These are phyloP conservation scores for Horisme vitalbata DNA, from an alignment of 2,888 invertebrate genomes.

Conservation along the genomic window DNA sequence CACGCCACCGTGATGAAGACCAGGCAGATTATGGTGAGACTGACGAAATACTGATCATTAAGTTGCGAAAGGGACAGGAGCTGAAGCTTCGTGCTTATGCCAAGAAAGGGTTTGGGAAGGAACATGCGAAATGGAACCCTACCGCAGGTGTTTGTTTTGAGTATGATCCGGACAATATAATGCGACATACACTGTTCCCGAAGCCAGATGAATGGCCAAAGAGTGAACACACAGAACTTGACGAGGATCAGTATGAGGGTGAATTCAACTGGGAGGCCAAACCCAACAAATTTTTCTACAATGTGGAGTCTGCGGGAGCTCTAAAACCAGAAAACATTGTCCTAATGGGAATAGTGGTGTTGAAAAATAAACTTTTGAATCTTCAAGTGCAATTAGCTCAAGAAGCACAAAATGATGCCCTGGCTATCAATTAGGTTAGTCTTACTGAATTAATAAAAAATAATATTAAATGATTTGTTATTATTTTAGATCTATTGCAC, in stretches of 20 bases:
- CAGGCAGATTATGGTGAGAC: slow-evolving; percentile 96
- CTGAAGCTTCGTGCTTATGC: slow-evolving; percentile 97
- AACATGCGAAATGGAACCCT: slow-evolving; percentile 99
- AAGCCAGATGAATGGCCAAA: slow-evolving; percentile 99
- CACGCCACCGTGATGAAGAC: slow-evolving; percentile 95
- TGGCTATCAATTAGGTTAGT: slow-evolving; percentile 84
- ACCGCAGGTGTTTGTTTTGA: slow-evolving; percentile 99
- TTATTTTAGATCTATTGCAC: not conserved
- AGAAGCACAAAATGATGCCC: slow-evolving; percentile 92
- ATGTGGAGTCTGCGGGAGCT: slow-evolving; percentile 97
- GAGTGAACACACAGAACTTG: slow-evolving; percentile 97
- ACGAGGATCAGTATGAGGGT: slow-evolving; percentile 96
- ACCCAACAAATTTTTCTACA: slow-evolving; percentile 98
- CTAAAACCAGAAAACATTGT: slow-evolving; percentile 98
- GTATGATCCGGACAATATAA: slow-evolving; percentile 99
- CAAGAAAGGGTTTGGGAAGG: slow-evolving; percentile 98
- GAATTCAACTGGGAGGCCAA: slow-evolving; percentile 97
- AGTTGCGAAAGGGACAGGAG: slow-evolving; percentile 93
- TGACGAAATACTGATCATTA: slow-evolving; percentile 92
- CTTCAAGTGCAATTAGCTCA: slow-evolving; percentile 96
- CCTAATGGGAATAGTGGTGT: slow-evolving; percentile 94
- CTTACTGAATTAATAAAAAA: slow-evolving; percentile 7
- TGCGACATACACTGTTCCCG: slow-evolving; percentile 97
- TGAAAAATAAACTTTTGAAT: slow-evolving; percentile 98
- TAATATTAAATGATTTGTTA: not conserved